Conservation (phyloP, 1,140 invertebrate species). For the Carcinoscorpius rotundicauda region DNA sequence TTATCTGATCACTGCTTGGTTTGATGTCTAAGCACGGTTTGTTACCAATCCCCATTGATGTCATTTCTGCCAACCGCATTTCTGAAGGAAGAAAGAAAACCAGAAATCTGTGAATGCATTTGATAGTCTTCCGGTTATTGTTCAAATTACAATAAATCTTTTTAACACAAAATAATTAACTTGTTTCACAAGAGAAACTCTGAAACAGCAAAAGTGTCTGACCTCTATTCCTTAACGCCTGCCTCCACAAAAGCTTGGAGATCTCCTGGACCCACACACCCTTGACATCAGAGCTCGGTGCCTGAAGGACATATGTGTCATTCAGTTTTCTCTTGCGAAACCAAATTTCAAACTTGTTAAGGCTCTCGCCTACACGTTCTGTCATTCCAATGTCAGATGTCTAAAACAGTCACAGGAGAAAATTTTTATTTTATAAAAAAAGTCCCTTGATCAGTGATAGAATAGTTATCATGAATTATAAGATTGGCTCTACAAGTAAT, state of each 20-base stretch:
- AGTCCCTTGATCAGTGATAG: too few species aligned
- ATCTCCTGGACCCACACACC: slow-evolving; percentile 16
- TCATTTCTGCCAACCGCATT: slow-evolving; percentile 19
- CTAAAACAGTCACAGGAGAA: slow-evolving; percentile 4
- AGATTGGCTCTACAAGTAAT: too few species aligned
- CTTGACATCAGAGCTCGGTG: slow-evolving; percentile 18
- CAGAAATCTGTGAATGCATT: too few species aligned
- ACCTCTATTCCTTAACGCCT: slow-evolving; percentile 20
- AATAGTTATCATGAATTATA: too few species aligned
- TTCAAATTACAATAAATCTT: too few species aligned
- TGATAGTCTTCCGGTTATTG: too few species aligned
- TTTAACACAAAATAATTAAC: too few species aligned
- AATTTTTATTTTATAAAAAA: too few species aligned
- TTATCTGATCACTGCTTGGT: slow-evolving; percentile 20
- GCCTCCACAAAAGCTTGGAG: slow-evolving; percentile 13
- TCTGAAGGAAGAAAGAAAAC: slow-evolving; percentile 2
- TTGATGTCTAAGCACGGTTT: slow-evolving; percentile 21
- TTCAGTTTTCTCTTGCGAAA: slow-evolving; percentile 20
- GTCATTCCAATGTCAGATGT: slow-evolving; percentile 20
- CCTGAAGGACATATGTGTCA: slow-evolving; percentile 19
- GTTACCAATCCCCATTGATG: slow-evolving; percentile 20
- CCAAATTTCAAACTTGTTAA: slow-evolving; percentile 22
- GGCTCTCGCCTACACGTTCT: slow-evolving; percentile 20
- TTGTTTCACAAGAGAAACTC: too few species aligned
- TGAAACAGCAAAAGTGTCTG: background rate